A percentile compares a stretch with the other conserved stretches of the same genome.
Conservation (phyloP, 1,140 invertebrate species). For the Archivesica marissinica region DNA sequence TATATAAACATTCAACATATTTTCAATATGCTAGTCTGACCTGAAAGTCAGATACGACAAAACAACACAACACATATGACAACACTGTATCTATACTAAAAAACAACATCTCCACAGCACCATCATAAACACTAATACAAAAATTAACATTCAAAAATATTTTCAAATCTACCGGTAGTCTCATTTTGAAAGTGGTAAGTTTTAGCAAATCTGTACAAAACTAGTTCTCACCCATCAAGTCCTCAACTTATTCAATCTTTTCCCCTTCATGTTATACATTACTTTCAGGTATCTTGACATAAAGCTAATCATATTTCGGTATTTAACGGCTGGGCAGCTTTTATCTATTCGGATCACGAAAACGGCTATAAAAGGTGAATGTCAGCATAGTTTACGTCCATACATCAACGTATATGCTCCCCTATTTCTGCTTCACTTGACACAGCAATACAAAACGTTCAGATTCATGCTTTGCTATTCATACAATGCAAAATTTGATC, state of each 20-base stretch:
- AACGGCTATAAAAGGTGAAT: slow-evolving; percentile 32
- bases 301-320: slow-evolving; percentile 14
- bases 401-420: slow-evolving; percentile 20
- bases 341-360: slow-evolving; percentile 16
- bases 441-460: slow-evolving; percentile 21
- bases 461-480: slow-evolving; percentile 29
- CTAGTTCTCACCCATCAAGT: slow-evolving; percentile 8
- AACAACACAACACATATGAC: too few relatives aligned
- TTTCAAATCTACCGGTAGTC: not conserved
- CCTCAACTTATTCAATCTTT: not conserved
- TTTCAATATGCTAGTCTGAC: too few relatives aligned
- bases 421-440: slow-evolving; percentile 28
- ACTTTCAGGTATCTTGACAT: not conserved
- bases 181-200: not conserved
- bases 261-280: slow-evolving; percentile 21
- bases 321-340: slow-evolving; percentile 4
- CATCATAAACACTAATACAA: too few relatives aligned
- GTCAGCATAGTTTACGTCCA: slow-evolving; percentile 30
- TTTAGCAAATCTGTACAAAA: slow-evolving; percentile 10
- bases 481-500: slow-evolving; percentile 37
- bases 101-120: too few relatives aligned
- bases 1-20: too few relatives aligned
- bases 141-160: not conserved
- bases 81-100: too few relatives aligned
- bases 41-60: too few relatives aligned